Evolutionary conservation across 2,797 vertebrate species (phyloP), one percentile per base, ranked within the genome.

Genomic region (Chiropotes sagulatus): DNA sequence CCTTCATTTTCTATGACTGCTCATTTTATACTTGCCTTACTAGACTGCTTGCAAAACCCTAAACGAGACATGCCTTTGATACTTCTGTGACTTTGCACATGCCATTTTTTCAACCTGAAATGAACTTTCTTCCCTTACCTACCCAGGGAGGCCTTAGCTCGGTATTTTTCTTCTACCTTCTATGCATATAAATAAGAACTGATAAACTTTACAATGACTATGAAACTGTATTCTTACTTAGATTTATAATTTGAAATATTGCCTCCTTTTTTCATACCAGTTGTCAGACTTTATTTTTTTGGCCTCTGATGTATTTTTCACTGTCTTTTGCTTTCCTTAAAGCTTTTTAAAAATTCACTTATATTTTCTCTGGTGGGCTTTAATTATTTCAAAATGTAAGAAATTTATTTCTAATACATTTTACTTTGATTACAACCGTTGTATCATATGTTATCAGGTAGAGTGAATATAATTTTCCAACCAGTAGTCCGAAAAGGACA

Each of bases 371-470:
- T 90, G 88, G 81, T 2, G 41, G 39, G 10, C 36, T 94, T 52
- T 84, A 85, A 46, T 93, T 78, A 48, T 94, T 64, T 96, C 90
- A 54, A 73, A 70, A 84, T 86, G 57, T 85, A 70, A 73, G 61
- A 36, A 50, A 41, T 58, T 26, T 85, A 57, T 97, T 67, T 12
- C 7, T 61, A 85, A 44, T 46, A 12, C 9, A 57, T 78, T 92
- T 93, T 36, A 67, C n/a, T 57, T 58, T 75, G 57, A 72, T 90
- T 93, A 87, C 91, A 92, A 48, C 14, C 14, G 61, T 79, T 46
- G 75, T 54, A 26, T 57, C 5, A 2, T 50, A 73, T 48, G 24
- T 86, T 78, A n/a, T 28, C 20, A 80, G 24, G 41, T 67, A 73
- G 9, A 52, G 30, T 94, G 33, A 39, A 10, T 88, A n/a, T 87